Conservation (phyloP, 1,140 invertebrate species). For the Drosophila arizonae region DNA sequence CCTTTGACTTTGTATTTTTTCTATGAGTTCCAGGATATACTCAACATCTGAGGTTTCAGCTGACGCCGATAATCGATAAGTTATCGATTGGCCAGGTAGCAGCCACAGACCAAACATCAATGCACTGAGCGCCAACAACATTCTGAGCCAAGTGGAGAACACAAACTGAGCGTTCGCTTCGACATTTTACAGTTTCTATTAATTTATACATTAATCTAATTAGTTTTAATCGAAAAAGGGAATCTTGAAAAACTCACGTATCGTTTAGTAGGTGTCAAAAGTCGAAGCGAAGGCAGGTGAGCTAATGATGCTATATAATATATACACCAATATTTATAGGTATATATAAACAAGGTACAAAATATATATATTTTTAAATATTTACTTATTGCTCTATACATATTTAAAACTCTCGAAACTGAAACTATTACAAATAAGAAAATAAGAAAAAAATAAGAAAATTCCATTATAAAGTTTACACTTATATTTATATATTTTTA, state of each 20-base stretch:
- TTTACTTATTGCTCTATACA: neutral
- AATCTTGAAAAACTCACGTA: neutral
- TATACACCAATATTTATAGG: too few species aligned
- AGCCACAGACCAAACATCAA: neutral
- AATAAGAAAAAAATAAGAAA: too few species aligned
- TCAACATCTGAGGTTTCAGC: neutral
- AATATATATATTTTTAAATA: neutral
- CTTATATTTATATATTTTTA: neutral
- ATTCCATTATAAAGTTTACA: too few species aligned
- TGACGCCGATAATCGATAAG: neutral
- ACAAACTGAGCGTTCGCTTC: conserved; percentile 4
- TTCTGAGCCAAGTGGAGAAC: conserved; percentile 3
- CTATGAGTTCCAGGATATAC: neutral
- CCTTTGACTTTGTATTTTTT: neutral
- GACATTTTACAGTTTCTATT: neutral
- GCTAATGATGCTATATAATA: too few species aligned
- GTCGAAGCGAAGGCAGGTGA: too few species aligned
- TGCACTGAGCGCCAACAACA: conserved; percentile 11
- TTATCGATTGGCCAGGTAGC: neutral
- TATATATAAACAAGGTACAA: too few species aligned
- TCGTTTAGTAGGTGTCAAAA: neutral
- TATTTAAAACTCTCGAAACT: too few species aligned
- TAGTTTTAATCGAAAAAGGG: neutral
- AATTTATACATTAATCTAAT: conserved; percentile 7
- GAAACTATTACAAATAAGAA: too few species aligned